Conservation (phyloP, 1,140 invertebrate genomes). For the Brachionus paranguensis region DNA sequence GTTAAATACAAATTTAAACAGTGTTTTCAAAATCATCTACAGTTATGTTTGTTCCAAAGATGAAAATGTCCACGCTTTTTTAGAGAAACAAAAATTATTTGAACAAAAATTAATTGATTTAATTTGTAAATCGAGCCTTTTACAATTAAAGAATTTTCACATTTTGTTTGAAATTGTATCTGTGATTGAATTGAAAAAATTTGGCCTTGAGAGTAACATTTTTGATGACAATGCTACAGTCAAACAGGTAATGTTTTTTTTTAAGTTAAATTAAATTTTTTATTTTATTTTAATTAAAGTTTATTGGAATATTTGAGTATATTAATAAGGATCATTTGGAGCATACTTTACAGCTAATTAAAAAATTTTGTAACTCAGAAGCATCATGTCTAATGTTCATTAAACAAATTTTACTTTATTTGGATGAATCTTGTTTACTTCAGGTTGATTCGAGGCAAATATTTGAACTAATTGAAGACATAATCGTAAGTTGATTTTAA, state of each 20-base stretch:
- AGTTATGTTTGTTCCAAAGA: neutral
- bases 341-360: neutral
- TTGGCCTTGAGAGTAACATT: neutral
- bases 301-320: slow-evolving; percentile 1
- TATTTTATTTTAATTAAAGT: neutral
- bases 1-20: neutral
- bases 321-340: neutral
- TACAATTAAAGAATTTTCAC: neutral
- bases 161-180: slow-evolving; percentile 2
- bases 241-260: neutral
- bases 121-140: neutral
- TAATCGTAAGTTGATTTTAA: slow-evolving; percentile 31
- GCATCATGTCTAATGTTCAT: slow-evolving; percentile 17
- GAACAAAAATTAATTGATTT: neutral
- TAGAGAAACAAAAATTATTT: neutral
- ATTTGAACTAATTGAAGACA: slow-evolving; percentile 39
- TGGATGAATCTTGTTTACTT: neutral
- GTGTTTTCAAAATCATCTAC: neutral
- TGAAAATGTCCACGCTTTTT: neutral
- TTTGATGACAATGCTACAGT: neutral
- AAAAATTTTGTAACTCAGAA: neutral
- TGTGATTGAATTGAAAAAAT: neutral
- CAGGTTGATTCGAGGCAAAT: slow-evolving; percentile 10
- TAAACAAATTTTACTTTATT: slow-evolving; percentile 36
- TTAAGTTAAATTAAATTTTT: neutral